phyloP scores from a whole-genome alignment of 2,888 invertebrate species.

The Drosophila anomalata region DNA sequence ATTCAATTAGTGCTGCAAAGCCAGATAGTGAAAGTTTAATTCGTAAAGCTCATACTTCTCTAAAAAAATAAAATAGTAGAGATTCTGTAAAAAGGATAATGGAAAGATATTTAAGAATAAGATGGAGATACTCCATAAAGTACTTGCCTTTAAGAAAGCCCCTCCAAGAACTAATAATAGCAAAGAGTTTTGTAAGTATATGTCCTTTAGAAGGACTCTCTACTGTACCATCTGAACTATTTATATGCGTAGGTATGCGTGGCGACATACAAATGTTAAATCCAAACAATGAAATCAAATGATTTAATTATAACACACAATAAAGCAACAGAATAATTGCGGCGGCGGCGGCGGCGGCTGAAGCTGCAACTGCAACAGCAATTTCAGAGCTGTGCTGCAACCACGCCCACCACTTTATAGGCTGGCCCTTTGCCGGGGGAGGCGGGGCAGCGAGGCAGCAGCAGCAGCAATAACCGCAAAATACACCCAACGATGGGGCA shows the following conservation, averaged over 20 bases:
- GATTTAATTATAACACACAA: slow-evolving; percentile 79
- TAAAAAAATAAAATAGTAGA: not conserved
- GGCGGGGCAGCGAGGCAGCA: no score
- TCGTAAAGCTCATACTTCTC: slow-evolving; percentile 6
- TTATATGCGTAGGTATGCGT: slow-evolving; percentile 23
- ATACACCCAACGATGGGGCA: slow-evolving; percentile 30
- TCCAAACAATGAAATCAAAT: slow-evolving; percentile 76
- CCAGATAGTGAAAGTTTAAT: slow-evolving; percentile 67
- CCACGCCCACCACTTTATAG: slow-evolving; percentile 5
- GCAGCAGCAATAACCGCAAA: slow-evolving; percentile 46
- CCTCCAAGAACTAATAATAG: not conserved
- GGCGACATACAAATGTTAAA: slow-evolving; percentile 69
- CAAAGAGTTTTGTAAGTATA: not conserved
- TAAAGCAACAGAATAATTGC: slow-evolving; percentile 72
- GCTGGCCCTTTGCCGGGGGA: slow-evolving; percentile 2
- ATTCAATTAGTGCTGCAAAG: slow-evolving; percentile 68
- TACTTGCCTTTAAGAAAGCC: not conserved
- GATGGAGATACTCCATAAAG: not conserved
- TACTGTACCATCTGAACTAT: not conserved
- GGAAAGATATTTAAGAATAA: no score
- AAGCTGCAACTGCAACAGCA: slow-evolving; percentile 38
- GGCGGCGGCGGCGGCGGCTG: slow-evolving; percentile 22
- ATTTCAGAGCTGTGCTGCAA: slow-evolving; percentile 3
- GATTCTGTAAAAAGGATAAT: not conserved
- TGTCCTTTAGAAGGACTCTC: not conserved